Conservation (phyloP, 1,140 invertebrate species). For the Hycleus cichorii region DNA sequence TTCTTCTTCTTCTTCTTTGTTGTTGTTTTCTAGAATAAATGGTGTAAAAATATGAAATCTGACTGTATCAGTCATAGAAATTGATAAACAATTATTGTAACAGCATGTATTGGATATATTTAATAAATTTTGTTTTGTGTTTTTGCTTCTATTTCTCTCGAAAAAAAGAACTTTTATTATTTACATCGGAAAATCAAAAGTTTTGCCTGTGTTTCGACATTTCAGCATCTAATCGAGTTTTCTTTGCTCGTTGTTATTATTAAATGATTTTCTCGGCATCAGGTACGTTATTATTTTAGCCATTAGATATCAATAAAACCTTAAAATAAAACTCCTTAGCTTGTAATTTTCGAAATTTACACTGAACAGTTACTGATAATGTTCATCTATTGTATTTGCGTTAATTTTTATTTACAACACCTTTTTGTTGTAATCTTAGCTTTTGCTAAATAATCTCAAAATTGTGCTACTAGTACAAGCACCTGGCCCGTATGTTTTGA, state of each 20-base stretch:
- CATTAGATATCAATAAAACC: no score
- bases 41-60: neutral
- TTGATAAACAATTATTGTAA: neutral
- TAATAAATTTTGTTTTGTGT: conserved; percentile 15
- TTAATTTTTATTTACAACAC: no score
- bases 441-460: no score
- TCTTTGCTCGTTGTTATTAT: neutral
- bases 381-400: no score
- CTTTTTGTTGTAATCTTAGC: no score
- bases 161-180: neutral
- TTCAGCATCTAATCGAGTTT: conserved; percentile 2
- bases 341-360: no score
- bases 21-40: neutral
- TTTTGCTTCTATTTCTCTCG: conserved; percentile 7
- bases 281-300: conserved; percentile 4
- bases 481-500: no score
- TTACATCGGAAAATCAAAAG: no score
- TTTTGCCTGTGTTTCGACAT: conserved; percentile 1
- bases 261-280: neutral
- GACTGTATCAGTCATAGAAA: neutral
- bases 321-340: no score
- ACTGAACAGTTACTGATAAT: no score
- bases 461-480: no score
- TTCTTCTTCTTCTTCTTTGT: neutral
- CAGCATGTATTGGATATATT: neutral